Evolutionary conservation across 1,140 invertebrate genomes (phyloP).

Genomic region (Ceratoteleas bidentatus): DNA sequence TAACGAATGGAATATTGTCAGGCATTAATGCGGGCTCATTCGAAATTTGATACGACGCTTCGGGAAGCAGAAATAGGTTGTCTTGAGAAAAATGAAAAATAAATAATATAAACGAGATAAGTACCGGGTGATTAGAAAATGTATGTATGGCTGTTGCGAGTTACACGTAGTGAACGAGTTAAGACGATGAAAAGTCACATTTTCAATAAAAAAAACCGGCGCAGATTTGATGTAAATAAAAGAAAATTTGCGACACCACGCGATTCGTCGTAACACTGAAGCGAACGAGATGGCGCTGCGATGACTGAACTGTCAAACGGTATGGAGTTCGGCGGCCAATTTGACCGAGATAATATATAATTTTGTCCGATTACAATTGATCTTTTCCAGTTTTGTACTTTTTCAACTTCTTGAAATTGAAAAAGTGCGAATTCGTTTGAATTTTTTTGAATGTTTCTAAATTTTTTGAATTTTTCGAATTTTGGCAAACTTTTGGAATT

Average conservation of each 20-base stretch:
- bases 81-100: neutral
- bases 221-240: slow-evolving; percentile 2
- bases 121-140: no score
- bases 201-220: neutral
- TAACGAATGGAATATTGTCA: neutral
- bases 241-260: slow-evolving; percentile 8
- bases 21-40: neutral
- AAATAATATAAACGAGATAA: no score
- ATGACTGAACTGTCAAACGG: neutral
- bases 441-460: no score
- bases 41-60: slow-evolving; percentile 25
- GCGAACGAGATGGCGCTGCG: neutral
- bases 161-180: neutral
- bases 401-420: no score
- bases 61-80: slow-evolving; percentile 2
- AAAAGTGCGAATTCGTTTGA: no score
- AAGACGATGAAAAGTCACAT: neutral
- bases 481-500: no score
- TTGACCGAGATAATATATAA: no score
- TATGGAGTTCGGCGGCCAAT: no score
- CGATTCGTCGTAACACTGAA: slow-evolving; percentile 1
- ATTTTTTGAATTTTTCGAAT: no score
- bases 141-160: no score
- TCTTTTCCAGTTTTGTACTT: no score
- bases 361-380: no score